Conservation (phyloP, 2,113 vertebrate genomes). For the Recurvirostra avosetta region DNA sequence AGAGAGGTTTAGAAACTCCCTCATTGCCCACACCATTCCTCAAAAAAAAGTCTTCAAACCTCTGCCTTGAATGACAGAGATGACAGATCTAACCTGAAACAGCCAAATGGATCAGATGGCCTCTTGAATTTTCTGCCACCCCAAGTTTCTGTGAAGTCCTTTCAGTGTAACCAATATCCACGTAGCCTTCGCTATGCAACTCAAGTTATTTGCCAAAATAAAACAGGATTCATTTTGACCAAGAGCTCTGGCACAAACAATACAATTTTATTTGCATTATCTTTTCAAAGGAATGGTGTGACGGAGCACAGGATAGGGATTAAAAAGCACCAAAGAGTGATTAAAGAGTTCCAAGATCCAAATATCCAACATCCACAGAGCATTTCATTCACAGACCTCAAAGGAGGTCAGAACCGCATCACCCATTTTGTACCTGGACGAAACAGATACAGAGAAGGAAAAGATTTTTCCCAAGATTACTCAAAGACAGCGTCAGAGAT, state of each 20-base stretch:
- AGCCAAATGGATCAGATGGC: not conserved
- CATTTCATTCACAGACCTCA: not conserved
- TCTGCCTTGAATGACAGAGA: not conserved
- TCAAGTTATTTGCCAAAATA: not conserved
- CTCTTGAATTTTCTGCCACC: not conserved
- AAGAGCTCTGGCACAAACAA: not conserved
- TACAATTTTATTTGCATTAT: not conserved
- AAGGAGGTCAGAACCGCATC: not conserved
- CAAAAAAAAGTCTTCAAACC: not conserved
- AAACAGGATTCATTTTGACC: not conserved
- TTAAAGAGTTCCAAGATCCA: not conserved
- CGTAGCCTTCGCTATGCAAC: fast-evolving
- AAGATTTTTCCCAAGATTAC: not conserved
- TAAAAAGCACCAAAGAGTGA: not conserved
- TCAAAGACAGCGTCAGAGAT: not conserved
- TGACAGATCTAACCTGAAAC: not conserved
- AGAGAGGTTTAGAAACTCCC: not conserved
- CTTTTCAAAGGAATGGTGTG: not conserved
- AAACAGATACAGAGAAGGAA: not conserved
- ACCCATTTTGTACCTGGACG: not conserved
- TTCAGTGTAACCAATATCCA: not conserved
- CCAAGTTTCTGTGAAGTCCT: not conserved
- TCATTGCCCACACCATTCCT: not conserved
- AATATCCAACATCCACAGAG: not conserved
- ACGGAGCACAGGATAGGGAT: not conserved